Conservation (phyloP, 2,797 vertebrate species). For the Cryptoblepharus egeriae region DNA sequence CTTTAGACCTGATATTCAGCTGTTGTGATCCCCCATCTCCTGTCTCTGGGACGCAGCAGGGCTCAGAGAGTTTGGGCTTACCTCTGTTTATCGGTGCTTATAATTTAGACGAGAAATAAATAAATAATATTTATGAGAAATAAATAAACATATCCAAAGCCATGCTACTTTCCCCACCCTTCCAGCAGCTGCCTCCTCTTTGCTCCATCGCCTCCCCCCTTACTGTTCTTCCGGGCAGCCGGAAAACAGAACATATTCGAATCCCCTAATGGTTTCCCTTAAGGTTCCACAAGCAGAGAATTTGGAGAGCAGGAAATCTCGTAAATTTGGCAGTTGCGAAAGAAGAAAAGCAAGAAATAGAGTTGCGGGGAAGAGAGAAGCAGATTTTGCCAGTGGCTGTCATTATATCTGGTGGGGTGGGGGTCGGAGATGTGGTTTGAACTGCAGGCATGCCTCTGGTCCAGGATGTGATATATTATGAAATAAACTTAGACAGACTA, state of each 20-base stretch:
- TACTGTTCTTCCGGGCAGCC: slow-evolving; percentile 41
- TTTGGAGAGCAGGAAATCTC: slow-evolving; percentile 19
- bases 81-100: slow-evolving; percentile 17
- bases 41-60: neutral
- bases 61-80: slow-evolving; percentile 12
- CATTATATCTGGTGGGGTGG: neutral
- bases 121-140: too few species aligned
- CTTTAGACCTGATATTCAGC: neutral
- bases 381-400: too few species aligned
- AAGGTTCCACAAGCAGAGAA: slow-evolving; percentile 7
- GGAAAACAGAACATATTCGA: slow-evolving; percentile 21
- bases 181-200: slow-evolving; percentile 22
- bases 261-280: slow-evolving; percentile 35
- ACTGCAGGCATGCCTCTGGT: neutral
- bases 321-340: slow-evolving; percentile 22
- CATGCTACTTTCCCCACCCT: neutral
- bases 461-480: too few species aligned
- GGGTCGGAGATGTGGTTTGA: neutral
- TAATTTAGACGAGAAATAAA: slow-evolving; percentile 40
- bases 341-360: neutral
- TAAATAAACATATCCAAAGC: neutral
- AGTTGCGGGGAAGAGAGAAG: too few species aligned
- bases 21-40: neutral
- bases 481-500: too few species aligned
- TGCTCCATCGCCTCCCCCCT: slow-evolving; percentile 30